phyloP scores from a whole-genome alignment of 2,888 invertebrate genomes.

The Antheraea yamamai region DNA sequence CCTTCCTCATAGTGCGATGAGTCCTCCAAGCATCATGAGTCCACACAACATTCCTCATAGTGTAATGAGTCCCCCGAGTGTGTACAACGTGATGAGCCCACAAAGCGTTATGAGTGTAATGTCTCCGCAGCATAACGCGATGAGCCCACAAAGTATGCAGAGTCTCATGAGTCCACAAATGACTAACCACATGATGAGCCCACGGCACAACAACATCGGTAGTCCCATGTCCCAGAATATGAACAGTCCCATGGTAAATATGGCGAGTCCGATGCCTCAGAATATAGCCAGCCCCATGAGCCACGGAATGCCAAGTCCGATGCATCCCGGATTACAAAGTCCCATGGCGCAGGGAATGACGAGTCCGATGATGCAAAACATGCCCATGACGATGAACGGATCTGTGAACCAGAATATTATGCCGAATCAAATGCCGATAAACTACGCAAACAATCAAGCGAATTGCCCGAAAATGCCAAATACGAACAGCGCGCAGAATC shows the following conservation, averaged over 20 bases:
- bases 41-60: constrained; percentile 64
- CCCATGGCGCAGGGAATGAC: constrained; percentile 71
- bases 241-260: constrained; percentile 62
- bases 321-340: constrained; percentile 71
- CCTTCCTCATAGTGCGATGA: constrained; percentile 73
- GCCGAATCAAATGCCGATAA: constrained; percentile 51
- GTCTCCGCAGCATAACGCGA: constrained; percentile 74
- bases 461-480: constrained; percentile 61
- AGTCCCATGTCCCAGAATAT: constrained; percentile 65
- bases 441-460: constrained; percentile 57
- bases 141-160: constrained; percentile 77
- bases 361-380: constrained; percentile 73
- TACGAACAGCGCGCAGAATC: constrained; percentile 63
- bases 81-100: constrained; percentile 75
- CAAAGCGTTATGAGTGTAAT: constrained; percentile 78
- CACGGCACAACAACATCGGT: constrained; percentile 64
- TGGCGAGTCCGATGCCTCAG: constrained; percentile 61
- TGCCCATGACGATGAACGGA: constrained; percentile 66
- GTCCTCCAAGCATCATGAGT: constrained; percentile 73
- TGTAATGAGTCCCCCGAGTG: constrained; percentile 74
- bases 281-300: constrained; percentile 68
- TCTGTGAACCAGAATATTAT: constrained; percentile 56
- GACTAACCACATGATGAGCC: constrained; percentile 76
- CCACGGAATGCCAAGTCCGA: constrained; percentile 73
- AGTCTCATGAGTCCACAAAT: constrained; percentile 75